Conservation (phyloP, 2,888 invertebrate species). For the Melangyna quadrimaculata region DNA sequence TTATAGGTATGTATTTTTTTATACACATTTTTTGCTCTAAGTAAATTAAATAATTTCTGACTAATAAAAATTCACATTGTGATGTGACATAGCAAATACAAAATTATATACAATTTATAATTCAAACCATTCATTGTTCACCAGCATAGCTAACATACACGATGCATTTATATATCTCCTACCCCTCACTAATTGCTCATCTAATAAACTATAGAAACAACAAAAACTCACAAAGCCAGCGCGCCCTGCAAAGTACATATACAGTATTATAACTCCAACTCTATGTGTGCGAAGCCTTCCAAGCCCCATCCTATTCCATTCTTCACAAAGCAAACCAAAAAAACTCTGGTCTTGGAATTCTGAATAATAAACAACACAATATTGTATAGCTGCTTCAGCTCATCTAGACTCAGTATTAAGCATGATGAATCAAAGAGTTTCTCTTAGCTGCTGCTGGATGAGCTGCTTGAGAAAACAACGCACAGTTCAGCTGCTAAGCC, state of each 20-base stretch:
- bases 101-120: not conserved
- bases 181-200: constrained; percentile 30
- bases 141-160: not conserved
- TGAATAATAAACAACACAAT: constrained; percentile 54
- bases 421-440: constrained; percentile 48
- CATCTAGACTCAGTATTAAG: constrained; percentile 9
- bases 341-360: constrained; percentile 38
- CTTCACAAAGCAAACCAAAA: constrained; percentile 31
- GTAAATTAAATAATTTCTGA: constrained; percentile 1
- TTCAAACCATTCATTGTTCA: constrained; percentile 32
- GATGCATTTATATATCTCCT: constrained; percentile 12
- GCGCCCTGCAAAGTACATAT: constrained; percentile 34
- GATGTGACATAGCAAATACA: constrained; percentile 3
- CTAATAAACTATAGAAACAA: constrained; percentile 32
- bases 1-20: not conserved
- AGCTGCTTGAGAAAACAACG: constrained; percentile 41
- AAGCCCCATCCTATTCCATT: constrained; percentile 1
- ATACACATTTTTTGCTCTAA: not conserved
- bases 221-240: not conserved
- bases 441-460: constrained; percentile 38
- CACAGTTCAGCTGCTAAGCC: constrained; percentile 20
- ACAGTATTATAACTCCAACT: not conserved
- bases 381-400: constrained; percentile 22
- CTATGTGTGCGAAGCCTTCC: constrained; percentile 32
- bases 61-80: not conserved